A percentile compares a stretch with the other conserved stretches of the same genome.
Evolutionary conservation across 2,888 invertebrate species (phyloP).

Genomic region (Epinotia demarniana): DNA sequence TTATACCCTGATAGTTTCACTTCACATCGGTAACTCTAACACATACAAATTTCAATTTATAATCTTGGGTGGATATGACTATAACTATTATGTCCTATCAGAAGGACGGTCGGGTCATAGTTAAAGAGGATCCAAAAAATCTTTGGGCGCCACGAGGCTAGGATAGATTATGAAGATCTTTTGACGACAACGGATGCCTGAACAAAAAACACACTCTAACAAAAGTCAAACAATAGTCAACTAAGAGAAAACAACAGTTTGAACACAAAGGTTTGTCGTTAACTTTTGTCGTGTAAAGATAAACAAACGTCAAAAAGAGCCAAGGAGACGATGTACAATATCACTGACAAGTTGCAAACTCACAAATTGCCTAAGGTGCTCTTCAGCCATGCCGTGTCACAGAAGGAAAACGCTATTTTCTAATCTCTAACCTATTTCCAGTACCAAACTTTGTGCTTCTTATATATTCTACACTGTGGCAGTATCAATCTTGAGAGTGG

Average conservation of each 20-base stretch:
- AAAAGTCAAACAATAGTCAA: slow-evolving; percentile 16
- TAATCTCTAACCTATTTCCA: slow-evolving; percentile 16
- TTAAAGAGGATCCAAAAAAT: no score
- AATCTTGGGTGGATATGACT: no score
- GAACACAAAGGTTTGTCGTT: slow-evolving; percentile 23
- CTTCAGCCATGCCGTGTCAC: slow-evolving; percentile 24
- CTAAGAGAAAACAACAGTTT: slow-evolving; percentile 1
- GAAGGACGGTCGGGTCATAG: no score
- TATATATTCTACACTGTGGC: slow-evolving; percentile 28
- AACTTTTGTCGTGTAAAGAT: slow-evolving; percentile 35
- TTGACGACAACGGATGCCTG: no score
- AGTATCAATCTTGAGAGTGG: slow-evolving; percentile 29
- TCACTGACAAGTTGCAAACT: slow-evolving; percentile 31
- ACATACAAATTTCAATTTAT: no score
- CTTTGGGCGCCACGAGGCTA: no score
- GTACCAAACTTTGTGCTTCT: neutral
- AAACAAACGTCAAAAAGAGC: slow-evolving; percentile 37
- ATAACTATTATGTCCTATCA: no score
- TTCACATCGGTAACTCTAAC: no score
- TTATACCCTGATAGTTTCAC: no score
- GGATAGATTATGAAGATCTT: no score
- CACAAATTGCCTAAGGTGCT: slow-evolving; percentile 38
- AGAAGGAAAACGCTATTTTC: slow-evolving; percentile 6
- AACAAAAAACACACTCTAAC: neutral
- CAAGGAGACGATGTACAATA: slow-evolving; percentile 30